These are phyloP conservation scores for Choloepus hoffmanni DNA, from an alignment of 2,113 vertebrate genomes.

Conservation along the genomic window DNA sequence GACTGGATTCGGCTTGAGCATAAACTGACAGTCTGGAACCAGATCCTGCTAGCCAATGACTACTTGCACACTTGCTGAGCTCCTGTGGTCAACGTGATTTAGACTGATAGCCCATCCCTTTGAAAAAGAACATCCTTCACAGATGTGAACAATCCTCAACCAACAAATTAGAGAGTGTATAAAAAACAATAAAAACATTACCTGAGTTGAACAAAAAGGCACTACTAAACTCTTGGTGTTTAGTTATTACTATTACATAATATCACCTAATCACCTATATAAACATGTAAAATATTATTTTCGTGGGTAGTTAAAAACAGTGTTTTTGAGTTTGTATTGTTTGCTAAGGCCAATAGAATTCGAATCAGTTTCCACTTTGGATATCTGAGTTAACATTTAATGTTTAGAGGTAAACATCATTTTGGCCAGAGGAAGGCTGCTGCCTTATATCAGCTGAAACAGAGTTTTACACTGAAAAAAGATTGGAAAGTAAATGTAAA, in stretches of 20 bases:
- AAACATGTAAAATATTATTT: constrained; percentile 10
- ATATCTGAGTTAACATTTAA: background rate
- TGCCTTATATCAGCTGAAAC: background rate
- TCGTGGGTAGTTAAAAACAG: background rate
- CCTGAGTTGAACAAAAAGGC: background rate
- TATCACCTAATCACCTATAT: background rate
- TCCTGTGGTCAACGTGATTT: background rate
- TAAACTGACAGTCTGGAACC: background rate
- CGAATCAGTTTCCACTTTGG: background rate
- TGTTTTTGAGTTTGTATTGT: background rate
- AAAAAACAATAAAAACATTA: background rate
- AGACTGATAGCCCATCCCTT: background rate
- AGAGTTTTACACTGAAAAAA: background rate
- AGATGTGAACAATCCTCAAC: background rate
- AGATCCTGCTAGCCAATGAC: background rate
- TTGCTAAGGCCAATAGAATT: constrained; percentile 31
- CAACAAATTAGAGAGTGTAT: background rate
- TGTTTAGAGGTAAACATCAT: background rate
- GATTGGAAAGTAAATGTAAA: background rate
- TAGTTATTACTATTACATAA: background rate
- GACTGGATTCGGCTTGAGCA: background rate
- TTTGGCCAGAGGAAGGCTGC: background rate
- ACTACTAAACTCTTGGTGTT: background rate
- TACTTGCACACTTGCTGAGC: background rate
- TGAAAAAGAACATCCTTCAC: background rate